phyloP scores from a whole-genome alignment of 2,797 vertebrate genomes.

The Epinephelus awoara region DNA sequence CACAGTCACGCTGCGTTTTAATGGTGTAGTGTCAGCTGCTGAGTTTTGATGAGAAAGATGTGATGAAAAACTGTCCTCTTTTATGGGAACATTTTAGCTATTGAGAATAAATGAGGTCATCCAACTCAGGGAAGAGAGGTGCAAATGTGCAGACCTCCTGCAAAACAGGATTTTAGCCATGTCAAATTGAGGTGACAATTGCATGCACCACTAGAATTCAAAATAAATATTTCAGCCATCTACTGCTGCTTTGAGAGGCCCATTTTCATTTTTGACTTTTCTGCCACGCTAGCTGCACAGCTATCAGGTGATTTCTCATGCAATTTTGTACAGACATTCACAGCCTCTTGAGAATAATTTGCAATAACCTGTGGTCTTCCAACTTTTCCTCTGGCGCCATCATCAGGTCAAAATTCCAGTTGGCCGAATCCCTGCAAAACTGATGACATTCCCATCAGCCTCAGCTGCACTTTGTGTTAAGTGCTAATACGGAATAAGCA shows the following conservation, averaged over 20 bases:
- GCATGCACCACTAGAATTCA: neutral
- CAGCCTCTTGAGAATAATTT: neutral
- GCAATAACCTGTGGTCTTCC: neutral
- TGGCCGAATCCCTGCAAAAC: neutral
- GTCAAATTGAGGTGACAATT: neutral
- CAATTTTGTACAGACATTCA: neutral
- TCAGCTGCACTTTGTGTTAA: neutral
- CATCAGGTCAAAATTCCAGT: neutral
- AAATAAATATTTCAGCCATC: neutral
- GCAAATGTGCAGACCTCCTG: neutral
- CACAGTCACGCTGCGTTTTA: neutral
- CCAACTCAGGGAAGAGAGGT: neutral
- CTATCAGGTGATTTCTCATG: accelerated
- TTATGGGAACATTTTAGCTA: neutral
- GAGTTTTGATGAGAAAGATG: neutral
- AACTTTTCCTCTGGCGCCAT: neutral
- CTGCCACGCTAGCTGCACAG: neutral
- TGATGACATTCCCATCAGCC: neutral
- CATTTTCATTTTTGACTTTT: neutral
- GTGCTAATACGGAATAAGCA: too few species aligned
- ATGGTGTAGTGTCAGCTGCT: neutral
- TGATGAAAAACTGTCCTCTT: neutral
- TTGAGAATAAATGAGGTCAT: constrained; percentile 7
- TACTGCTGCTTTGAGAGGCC: neutral
- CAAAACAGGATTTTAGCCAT: constrained; percentile 7